Conservation (phyloP, 2,888 invertebrate genomes). For the Fragum fragum region DNA sequence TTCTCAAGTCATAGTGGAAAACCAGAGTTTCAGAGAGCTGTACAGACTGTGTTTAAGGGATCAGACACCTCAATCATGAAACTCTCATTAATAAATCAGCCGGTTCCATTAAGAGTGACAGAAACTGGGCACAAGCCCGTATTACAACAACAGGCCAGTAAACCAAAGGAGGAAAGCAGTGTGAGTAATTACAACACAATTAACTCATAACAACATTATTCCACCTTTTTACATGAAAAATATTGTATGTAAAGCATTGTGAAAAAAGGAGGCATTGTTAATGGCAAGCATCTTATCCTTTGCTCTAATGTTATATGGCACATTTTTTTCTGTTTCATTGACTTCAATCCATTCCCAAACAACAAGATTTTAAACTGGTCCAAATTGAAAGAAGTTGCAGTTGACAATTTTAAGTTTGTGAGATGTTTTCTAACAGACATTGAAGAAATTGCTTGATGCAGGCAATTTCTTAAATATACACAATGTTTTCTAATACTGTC, state of each 20-base stretch:
- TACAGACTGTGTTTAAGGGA: conserved; percentile 62
- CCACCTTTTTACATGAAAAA: neutral
- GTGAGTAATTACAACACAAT: neutral
- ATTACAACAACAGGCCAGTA: conserved; percentile 41
- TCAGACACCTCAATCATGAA: conserved; percentile 57
- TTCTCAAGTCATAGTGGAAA: conserved; percentile 52
- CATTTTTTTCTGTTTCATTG: too few relatives aligned
- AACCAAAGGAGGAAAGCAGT: conserved; percentile 24
- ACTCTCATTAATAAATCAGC: conserved; percentile 72
- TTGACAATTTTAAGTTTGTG: too few relatives aligned
- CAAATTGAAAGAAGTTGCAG: too few relatives aligned
- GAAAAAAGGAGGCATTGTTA: neutral
- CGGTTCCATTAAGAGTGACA: conserved; percentile 62
- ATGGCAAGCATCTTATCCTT: neutral
- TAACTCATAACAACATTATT: neutral
- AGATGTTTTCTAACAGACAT: too few relatives aligned
- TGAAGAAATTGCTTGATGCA: too few relatives aligned
- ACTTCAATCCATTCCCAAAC: too few relatives aligned
- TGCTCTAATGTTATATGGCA: too few relatives aligned
- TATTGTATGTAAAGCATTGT: neutral
- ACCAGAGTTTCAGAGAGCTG: conserved; percentile 67
- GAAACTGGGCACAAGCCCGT: conserved; percentile 32
- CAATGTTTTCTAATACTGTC: too few relatives aligned
- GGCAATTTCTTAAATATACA: too few relatives aligned
- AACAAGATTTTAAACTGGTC: too few relatives aligned